Evolutionary conservation across 2,797 vertebrate species (phyloP).

Genomic region (Rhabdomys pumilio): DNA sequence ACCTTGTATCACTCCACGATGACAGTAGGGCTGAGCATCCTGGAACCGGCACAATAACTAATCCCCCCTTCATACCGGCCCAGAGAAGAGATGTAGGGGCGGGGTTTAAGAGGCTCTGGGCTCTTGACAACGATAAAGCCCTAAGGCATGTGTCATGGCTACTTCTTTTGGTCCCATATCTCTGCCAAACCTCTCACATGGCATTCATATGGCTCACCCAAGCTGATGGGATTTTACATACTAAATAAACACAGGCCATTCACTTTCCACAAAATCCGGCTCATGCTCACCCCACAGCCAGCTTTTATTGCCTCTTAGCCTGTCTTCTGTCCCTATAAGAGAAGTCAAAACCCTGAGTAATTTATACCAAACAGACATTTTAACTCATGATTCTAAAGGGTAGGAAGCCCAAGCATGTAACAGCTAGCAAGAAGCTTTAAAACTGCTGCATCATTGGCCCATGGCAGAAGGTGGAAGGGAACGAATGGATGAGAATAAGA

Average conservation of each 20-base stretch:
- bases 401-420: not conserved
- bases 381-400: not conserved
- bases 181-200: rapidly evolving
- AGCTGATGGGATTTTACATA: not conserved
- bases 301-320: not conserved
- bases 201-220: not conserved
- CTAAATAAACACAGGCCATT: not conserved
- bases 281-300: not conserved
- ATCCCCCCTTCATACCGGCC: not conserved
- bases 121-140: not conserved
- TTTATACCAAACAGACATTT: not conserved
- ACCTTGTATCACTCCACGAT: not conserved
- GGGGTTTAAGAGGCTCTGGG: not conserved
- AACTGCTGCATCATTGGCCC: not conserved
- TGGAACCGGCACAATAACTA: rapidly evolving
- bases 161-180: not conserved
- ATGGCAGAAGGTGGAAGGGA: not conserved
- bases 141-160: rapidly evolving
- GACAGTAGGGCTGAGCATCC: not conserved
- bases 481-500: not conserved
- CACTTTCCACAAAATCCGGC: not conserved
- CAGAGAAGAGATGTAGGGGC: not conserved
- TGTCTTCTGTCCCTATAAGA: not conserved
- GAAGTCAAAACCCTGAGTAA: not conserved
- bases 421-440: not conserved